Evolutionary conservation across 2,113 vertebrate species (phyloP), one percentile per base, ranked within the genome.

Genomic region (Dascyllus trimaculatus): DNA sequence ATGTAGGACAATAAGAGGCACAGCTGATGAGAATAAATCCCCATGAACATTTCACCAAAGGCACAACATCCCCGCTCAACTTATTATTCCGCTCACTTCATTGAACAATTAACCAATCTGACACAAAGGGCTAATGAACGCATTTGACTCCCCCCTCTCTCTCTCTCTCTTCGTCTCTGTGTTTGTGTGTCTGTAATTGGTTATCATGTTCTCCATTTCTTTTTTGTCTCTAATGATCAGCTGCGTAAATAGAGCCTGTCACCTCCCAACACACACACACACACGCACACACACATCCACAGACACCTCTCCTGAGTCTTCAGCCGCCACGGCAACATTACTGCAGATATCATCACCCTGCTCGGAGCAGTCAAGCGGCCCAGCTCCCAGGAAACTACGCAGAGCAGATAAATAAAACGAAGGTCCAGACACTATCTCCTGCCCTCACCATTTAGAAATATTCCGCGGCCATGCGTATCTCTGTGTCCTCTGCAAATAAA

Each of bases 21-120:
- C 75, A 73, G 70, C 62, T 85, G 85, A 89, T 64, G 81, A 79
- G 52, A 79, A 81, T 56, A 65, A 78, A 84, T 80, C 58, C 67
- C 62, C n/a, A 22, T 62, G 76, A 88, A 85, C 40, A 69, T 79
- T 80, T 70, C 80, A 81, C 87, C 72, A 52, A 81, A 81, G 78
- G 84, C 90, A 73, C 49, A 81, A 80, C 75, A 75, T 67, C 82
- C 75, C 59, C 58, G 65, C 49, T 46, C 76, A 62, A 76, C 74
- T 86, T 85, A 88, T 86, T 88, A 87, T 87, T 88, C 87, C 11
- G 0, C 73, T 85, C 87, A 81, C 90, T 89, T 80, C 84, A 75
- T 65, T 86, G 88, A 86, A 88, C 88, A 89, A 91, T 92, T 88
- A 91, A 89, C 85, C 82, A 78, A 84, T 78, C 26, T 88, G 91